Conservation (phyloP, 2,797 vertebrate genomes). For the Cuculus canorus region DNA sequence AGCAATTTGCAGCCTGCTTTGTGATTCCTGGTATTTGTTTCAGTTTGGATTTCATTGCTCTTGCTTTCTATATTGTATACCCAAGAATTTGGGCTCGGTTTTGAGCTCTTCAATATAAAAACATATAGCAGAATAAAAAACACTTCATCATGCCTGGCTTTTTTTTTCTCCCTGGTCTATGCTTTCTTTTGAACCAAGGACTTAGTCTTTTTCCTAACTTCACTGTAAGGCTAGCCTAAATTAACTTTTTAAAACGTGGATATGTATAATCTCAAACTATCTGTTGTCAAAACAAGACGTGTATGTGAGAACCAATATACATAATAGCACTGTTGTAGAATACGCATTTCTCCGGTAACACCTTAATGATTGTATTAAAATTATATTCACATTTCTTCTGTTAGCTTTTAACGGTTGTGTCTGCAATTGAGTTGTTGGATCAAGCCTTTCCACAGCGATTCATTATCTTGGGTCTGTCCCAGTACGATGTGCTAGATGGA, state of each 20-base stretch:
- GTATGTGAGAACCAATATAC: not conserved
- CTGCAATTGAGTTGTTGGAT: not conserved
- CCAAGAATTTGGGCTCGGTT: constrained; percentile 66
- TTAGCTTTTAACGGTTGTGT: not conserved
- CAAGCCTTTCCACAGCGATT: not conserved
- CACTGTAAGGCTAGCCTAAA: not conserved
- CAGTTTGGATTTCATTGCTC: constrained; percentile 64
- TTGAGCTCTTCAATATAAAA: constrained; percentile 72
- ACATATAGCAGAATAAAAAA: constrained; percentile 77
- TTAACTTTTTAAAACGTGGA: not conserved
- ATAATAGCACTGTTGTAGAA: not conserved
- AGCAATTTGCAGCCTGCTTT: constrained; percentile 52
- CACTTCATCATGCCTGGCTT: constrained; percentile 62
- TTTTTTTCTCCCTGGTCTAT: not conserved
- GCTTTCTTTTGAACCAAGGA: constrained; percentile 11
- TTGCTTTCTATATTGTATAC: constrained; percentile 72
- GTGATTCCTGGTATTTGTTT: constrained; percentile 51
- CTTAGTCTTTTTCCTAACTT: not conserved
- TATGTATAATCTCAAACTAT: not conserved
- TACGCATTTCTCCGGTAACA: not conserved
- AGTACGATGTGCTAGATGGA: not conserved
- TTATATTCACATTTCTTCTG: not conserved
- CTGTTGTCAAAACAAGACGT: not conserved
- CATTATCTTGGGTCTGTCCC: not conserved
- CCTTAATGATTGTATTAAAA: not conserved